Conservation (phyloP, 2,113 vertebrate species). For the Chionis minor region DNA sequence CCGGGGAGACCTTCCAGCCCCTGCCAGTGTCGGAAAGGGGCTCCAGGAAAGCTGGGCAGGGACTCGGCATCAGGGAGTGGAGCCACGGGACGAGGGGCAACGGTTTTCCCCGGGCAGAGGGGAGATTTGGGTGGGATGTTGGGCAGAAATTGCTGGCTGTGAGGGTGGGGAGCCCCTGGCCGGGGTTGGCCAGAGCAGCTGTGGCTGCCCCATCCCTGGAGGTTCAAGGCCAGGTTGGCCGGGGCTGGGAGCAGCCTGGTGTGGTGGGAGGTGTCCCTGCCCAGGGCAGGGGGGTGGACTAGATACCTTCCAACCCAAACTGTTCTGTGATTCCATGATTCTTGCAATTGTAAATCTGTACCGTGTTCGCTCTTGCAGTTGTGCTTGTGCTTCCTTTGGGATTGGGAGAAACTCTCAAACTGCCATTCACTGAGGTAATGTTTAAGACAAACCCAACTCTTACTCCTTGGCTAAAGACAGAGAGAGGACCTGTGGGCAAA, state of each 20-base stretch:
- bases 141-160: too few species aligned
- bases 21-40: too few species aligned
- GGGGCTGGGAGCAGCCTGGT: neutral
- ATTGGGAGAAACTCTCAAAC: neutral
- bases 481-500: neutral
- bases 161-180: too few species aligned
- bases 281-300: neutral
- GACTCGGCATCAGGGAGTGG: too few species aligned
- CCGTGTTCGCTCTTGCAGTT: too few species aligned
- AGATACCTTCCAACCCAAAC: neutral
- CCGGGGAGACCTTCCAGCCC: too few species aligned
- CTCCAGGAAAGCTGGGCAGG: too few species aligned
- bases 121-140: too few species aligned
- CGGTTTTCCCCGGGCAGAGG: too few species aligned
- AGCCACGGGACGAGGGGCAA: too few species aligned
- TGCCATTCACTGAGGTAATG: neutral
- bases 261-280: neutral
- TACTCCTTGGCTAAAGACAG: neutral
- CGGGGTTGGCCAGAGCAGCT: too few species aligned
- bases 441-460: neutral
- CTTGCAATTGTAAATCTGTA: accelerated
- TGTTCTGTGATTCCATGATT: neutral
- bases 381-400: neutral
- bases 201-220: too few species aligned
- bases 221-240: neutral